These are phyloP conservation scores for Apamea epomidion DNA, from an alignment of 2,888 invertebrate species.

Conservation along the genomic window DNA sequence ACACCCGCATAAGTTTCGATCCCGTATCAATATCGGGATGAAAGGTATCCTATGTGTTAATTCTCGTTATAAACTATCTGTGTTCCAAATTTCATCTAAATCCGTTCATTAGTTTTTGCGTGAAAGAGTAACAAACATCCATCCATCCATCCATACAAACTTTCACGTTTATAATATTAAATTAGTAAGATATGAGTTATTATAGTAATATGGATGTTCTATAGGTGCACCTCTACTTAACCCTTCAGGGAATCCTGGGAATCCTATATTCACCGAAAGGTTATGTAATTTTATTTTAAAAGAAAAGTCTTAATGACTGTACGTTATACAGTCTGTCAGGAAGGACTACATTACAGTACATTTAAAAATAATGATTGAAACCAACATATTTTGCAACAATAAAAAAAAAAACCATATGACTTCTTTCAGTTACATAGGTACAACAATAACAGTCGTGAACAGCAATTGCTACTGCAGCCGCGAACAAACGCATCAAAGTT, in stretches of 20 bases:
- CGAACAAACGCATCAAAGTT: conserved; percentile 71
- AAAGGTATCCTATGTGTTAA: no score
- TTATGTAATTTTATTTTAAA: background rate
- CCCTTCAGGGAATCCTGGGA: background rate
- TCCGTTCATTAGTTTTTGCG: no score
- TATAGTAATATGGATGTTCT: no score
- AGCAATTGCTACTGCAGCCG: conserved; percentile 43
- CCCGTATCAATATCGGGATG: no score
- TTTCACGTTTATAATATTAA: no score
- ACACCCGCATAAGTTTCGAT: no score
- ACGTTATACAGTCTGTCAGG: no score
- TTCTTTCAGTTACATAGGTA: background rate
- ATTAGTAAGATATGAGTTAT: no score
- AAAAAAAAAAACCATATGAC: background rate
- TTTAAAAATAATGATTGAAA: background rate
- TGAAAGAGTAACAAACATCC: no score
- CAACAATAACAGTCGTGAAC: conserved; percentile 34
- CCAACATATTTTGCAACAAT: background rate
- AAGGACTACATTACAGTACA: background rate
- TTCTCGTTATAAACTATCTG: no score
- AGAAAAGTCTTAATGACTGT: background rate
- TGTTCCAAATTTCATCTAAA: no score
- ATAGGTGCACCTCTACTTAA: background rate
- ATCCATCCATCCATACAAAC: no score
- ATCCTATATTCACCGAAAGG: background rate